Base-by-base conservation (phyloP, 64 coral and sea anemone genomes). In the Pocillopora damicornis region DNA sequence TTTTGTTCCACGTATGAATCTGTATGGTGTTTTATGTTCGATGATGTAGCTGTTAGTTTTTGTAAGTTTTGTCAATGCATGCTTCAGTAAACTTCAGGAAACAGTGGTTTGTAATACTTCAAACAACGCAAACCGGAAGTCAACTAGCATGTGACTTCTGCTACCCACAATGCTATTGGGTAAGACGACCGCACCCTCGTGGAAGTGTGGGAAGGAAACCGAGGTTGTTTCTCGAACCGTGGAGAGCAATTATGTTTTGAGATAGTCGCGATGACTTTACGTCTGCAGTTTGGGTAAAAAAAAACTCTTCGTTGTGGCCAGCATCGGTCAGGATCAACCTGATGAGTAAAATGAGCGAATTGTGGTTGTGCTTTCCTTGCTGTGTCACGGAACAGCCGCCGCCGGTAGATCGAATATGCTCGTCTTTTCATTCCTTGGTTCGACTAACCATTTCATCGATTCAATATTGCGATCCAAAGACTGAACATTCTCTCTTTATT, bases 131-230 rank as follows among this genome's bases (percentile, higher is more conserved):
- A 42, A 45, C 7, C 60, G 13, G 42, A 83, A 67, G 16, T 15
- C 20, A 45, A 85, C 68, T 58, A 25, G 4, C 64, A 56, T 15
- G 9, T 57, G 36, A 85, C 38, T 85, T 85, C 81, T 63, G 81
- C 7, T 83, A 85, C 81, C 81, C 81, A 85, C 51, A 4, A 85
- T 85, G 37, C 81, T 73, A 23, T 1, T 38, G 6, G 20, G 37
- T 35, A 42, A 51, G 10, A 35, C 18, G 81, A 58, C 81, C 81
- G 64, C 81, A 85, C 81, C 81, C 64, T 85, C 81, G 64, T 85
- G 81, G 81, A 85, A 71, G 81, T 85, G 81, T 85, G 81, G 81
- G 81, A 85, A 85, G 81, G 64, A 20, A 73, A 72, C 65, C 81
- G 81, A 85, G 68, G 18, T 58, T 12, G 38, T 72, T 58, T 18